A percentile compares a stretch with the other conserved stretches of the same genome.
Evolutionary conservation across 2,888 invertebrate genomes (phyloP).

Genomic region (Lordiphosa fenestrarum): DNA sequence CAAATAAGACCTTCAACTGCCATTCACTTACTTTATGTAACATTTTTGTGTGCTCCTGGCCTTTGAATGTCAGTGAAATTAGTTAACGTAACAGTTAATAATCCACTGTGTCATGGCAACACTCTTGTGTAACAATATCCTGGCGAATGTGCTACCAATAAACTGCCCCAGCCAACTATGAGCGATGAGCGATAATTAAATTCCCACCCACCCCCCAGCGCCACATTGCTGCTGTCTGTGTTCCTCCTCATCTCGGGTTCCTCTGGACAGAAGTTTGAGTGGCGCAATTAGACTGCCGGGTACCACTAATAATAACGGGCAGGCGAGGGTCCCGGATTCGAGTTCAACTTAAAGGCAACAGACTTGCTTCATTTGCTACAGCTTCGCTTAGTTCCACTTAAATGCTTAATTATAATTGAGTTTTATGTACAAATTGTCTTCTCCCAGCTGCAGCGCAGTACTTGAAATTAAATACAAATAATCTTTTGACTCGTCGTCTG

Average conservation of each 20-base stretch:
- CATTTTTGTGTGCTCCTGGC: constrained; percentile 12
- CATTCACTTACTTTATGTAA: constrained; percentile 1
- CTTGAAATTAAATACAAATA: constrained; percentile 73
- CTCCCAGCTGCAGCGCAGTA: constrained; percentile 27
- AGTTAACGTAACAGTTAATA: constrained; percentile 59
- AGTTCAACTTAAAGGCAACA: constrained; percentile 13
- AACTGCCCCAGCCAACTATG: constrained; percentile 23
- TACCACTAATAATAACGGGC: constrained; percentile 54
- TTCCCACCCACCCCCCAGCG: constrained; percentile 18
- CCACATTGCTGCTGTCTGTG: neutral
- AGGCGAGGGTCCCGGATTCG: constrained; percentile 12
- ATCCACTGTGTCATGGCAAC: constrained; percentile 51
- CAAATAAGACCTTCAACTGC: neutral
- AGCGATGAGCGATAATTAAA: constrained; percentile 66
- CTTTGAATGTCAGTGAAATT: constrained; percentile 35
- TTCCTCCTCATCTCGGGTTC: constrained; percentile 11
- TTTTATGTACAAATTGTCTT: constrained; percentile 57
- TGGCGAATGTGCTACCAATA: constrained; percentile 26
- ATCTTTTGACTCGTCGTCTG: constrained; percentile 65
- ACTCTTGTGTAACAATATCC: constrained; percentile 41
- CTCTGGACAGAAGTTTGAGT: constrained; percentile 41
- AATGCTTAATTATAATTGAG: constrained; percentile 77
- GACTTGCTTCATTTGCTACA: constrained; percentile 65
- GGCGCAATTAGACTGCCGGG: constrained; percentile 58
- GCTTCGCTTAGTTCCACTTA: constrained; percentile 69